These are phyloP conservation scores for Gryllus longicercus DNA, from an alignment of 2,888 invertebrate species.

Conservation along the genomic window DNA sequence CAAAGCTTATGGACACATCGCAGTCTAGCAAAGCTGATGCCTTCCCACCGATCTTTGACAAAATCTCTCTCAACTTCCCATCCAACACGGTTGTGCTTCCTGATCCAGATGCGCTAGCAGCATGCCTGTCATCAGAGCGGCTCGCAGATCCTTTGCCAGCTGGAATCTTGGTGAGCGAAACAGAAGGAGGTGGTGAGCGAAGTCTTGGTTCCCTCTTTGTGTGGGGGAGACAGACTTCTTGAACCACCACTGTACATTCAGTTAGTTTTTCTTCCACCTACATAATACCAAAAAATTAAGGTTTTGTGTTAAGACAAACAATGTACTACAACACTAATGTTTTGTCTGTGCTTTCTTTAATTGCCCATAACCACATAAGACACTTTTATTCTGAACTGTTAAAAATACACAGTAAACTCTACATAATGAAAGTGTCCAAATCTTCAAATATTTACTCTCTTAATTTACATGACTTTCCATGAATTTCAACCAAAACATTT, in stretches of 20 bases:
- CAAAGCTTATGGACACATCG: conserved; percentile 32
- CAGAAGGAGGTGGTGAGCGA: not conserved
- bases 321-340: no score
- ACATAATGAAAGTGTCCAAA: no score
- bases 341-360: no score
- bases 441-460: no score
- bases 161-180: not conserved
- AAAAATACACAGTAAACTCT: no score
- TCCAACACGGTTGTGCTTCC: not conserved
- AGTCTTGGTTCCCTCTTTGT: not conserved
- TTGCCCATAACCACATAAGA: no score
- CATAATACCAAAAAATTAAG: not conserved
- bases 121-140: not conserved
- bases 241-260: not conserved
- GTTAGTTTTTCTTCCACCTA: conserved; percentile 5
- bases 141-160: not conserved
- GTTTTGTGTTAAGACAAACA: no score
- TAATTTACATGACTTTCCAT: no score
- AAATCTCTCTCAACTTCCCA: conserved; percentile 32
- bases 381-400: no score
- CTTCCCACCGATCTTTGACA: conserved; percentile 31
- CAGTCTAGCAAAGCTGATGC: conserved; percentile 26
- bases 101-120: not conserved
- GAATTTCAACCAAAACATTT: no score
- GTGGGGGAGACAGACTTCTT: not conserved